Base-by-base conservation (phyloP, 2,888 invertebrate species). In the Archips crataeganus region DNA sequence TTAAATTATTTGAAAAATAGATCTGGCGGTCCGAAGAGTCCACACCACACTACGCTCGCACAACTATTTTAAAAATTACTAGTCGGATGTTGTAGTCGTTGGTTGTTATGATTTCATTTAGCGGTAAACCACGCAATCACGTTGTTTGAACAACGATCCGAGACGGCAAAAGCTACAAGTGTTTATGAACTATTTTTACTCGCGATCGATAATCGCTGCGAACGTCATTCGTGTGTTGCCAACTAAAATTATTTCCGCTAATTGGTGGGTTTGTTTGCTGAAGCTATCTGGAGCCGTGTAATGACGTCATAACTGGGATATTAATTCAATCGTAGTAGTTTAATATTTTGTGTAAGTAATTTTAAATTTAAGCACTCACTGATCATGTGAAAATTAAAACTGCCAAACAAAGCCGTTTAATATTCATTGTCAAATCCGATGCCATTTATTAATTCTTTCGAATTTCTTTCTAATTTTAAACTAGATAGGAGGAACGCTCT, bases 131-230 rank as follows among this genome's bases (percentile, higher is more conserved):
- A 32, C 34, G 65, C 36, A 42, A 36, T 39, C 74, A 36, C 59
- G 54, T 23, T 74, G 65, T 74, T 70, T 70, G 65, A 23, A 54
- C 59, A 51, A 49, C 70, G 42, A 70, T 59, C 70, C 61, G 42
- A 23, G 45, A 32, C 65, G n/a, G 54, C 60, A 61, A 65, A 70
- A 61, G 69, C 74, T 47, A 74, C 74, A 70, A 74, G 74, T 74
- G 74, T 74, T 74, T 74, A 70, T 71, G 60, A 65, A 70, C 70
- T 74, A 74, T 65, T 70, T 70, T 74, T 74, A 74, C 61, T 36
- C 64, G 65, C 69, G 61, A 74, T 74, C 74, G 74, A 74, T 74
- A 70, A 74, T 61, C 23, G 42, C 69, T 65, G 45, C 64, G 74
- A 74, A 74, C 74, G 74, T 74, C 74, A 74, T 74, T 61, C 36